Evolutionary conservation across 2,113 vertebrate genomes (phyloP).

Genomic region (Coptodon bakossiorum): DNA sequence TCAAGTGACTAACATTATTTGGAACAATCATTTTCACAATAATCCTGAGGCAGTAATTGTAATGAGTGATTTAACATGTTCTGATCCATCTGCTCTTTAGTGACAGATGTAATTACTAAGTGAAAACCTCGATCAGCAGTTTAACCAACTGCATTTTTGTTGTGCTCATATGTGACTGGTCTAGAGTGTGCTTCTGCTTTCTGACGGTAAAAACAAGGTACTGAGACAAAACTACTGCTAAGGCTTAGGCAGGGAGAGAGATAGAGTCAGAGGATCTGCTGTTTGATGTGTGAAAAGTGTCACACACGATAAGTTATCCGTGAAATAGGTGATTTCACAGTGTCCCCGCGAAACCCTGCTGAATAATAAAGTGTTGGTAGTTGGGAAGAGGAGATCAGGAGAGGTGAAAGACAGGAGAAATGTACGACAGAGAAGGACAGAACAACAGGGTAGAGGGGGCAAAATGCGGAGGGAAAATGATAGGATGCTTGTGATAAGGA

Average conservation of each 20-base stretch:
- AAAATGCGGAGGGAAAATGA: not conserved
- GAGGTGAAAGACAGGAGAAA: not conserved
- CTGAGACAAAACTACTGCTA: not conserved
- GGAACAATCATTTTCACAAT: not conserved
- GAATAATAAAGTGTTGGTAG: conserved; percentile 42
- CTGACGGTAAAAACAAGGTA: not conserved
- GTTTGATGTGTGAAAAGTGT: conserved; percentile 56
- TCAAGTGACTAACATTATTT: not conserved
- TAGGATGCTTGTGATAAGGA: not conserved
- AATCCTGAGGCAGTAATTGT: not conserved
- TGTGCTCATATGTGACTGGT: not conserved
- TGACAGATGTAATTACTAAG: conserved; percentile 2
- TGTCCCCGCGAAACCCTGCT: conserved; percentile 35
- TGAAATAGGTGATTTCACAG: conserved; percentile 55
- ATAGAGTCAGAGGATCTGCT: not conserved
- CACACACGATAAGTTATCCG: conserved; percentile 39
- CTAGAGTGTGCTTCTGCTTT: not conserved
- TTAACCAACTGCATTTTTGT: not conserved
- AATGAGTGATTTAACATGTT: not conserved
- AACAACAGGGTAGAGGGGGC: not conserved
- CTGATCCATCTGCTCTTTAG: not conserved
- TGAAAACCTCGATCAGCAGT: not conserved
- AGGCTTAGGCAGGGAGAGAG: not conserved
- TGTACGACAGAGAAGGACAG: not conserved
- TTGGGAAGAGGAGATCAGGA: not conserved